Percentiles rank a stretch among this genome's conserved stretches.
Evolutionary conservation across 2,113 vertebrate species (phyloP).

Genomic region (Ciconia boyciana): DNA sequence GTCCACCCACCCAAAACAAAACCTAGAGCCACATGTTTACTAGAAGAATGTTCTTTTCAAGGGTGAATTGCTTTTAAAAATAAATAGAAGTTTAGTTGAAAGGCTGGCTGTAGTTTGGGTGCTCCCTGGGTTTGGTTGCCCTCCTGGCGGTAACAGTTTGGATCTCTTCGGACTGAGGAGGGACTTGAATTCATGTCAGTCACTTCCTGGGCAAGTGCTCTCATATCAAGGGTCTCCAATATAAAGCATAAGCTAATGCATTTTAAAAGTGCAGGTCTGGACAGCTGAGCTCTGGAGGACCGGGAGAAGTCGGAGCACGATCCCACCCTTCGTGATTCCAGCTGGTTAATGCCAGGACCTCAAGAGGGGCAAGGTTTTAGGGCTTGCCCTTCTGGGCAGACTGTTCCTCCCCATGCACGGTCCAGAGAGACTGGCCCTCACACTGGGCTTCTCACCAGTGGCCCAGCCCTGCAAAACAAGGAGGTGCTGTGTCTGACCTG

Average conservation of each 20-base stretch:
- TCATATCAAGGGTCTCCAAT: background rate
- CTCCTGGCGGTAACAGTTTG: background rate
- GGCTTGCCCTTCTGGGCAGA: background rate
- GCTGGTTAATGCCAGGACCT: background rate
- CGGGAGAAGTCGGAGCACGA: background rate
- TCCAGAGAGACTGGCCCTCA: background rate
- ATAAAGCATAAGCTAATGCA: background rate
- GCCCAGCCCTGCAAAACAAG: background rate
- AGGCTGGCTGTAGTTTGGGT: background rate
- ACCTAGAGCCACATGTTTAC: background rate
- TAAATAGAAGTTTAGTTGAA: background rate
- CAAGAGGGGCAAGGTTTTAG: background rate
- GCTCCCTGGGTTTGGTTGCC: background rate
- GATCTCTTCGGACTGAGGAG: background rate
- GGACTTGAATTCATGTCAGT: background rate
- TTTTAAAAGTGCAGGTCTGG: background rate
- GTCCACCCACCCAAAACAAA: background rate
- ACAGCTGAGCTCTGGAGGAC: background rate
- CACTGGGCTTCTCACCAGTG: background rate
- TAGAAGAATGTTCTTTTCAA: background rate
- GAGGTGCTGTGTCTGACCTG: background rate
- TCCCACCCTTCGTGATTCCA: background rate
- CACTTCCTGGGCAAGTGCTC: background rate
- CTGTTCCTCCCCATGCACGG: background rate
- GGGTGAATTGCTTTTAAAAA: background rate